Evolutionary conservation across 30 jellyfish, hydroid and myxozoan species (phyloP).

Genomic region (Aurelia aurita complex sp. Pacific): DNA sequence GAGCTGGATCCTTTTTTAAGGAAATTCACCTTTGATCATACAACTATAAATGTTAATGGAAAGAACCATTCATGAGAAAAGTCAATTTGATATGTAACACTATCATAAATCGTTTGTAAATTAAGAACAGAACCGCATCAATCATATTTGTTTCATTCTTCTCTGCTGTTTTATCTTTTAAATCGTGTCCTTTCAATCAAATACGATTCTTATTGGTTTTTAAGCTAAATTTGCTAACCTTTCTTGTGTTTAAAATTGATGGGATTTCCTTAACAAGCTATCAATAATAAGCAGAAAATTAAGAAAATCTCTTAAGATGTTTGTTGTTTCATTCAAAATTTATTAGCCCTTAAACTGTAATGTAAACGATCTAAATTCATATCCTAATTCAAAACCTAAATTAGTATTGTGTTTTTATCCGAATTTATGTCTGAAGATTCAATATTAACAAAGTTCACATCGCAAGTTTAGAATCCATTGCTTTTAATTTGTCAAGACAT

Average conservation of each 20-base stretch:
- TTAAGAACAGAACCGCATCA: too few relatives aligned
- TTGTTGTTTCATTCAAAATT: conserved; percentile 30
- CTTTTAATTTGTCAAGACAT: conserved; percentile 48
- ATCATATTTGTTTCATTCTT: too few relatives aligned
- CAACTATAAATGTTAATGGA: too few relatives aligned
- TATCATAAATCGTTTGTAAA: too few relatives aligned
- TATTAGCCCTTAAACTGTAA: conserved; percentile 38
- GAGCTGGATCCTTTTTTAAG: too few relatives aligned
- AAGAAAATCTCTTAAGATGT: conserved; percentile 8
- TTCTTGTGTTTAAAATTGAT: conserved; percentile 19
- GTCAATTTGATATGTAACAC: too few relatives aligned
- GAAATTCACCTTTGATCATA: too few relatives aligned
- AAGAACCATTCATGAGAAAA: too few relatives aligned
- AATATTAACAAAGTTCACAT: conserved; percentile 37
- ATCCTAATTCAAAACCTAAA: conserved; percentile 25
- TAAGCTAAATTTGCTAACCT: conserved; percentile 40
- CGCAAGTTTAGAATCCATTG: conserved; percentile 32
- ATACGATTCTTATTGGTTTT: conserved; percentile 32
- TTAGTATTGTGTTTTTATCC: conserved; percentile 28
- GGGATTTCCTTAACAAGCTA: conserved; percentile 48
- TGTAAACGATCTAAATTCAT: conserved; percentile 46
- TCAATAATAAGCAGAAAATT: conserved; percentile 12
- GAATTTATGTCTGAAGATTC: conserved; percentile 22
- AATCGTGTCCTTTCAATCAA: background rate
- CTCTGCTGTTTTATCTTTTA: too few relatives aligned